Base-by-base conservation (phyloP, 1,140 invertebrate genomes). In the Planococcus citri region DNA sequence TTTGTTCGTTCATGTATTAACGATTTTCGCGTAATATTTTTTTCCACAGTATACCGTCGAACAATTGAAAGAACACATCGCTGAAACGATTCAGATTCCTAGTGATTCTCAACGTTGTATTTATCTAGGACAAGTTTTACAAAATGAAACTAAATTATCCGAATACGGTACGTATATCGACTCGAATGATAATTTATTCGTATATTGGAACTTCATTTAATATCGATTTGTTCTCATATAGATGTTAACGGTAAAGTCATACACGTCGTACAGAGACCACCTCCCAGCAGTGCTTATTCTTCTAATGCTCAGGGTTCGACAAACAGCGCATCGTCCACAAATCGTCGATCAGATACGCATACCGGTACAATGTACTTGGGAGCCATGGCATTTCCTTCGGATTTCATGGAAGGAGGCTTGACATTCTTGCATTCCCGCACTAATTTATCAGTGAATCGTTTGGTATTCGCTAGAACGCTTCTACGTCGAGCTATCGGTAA, bases 211-310 rank as follows among this genome's bases (percentile, higher is more conserved):
- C 12, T 10, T 0, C 1, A 51, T 33, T 27, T 33, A 70, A 29
- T 27, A 27, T 29, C 25, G 14, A 4, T 68, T 3, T 61, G 41
- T 61, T 58, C 68, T 51, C 4, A 4, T 20, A 4, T 76, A 95
- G 94, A 92, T 85, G 87, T 96, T 12, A 83, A 94, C 79, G 91
- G 90, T 1, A 95, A 95, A 80, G 92, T 94, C 20, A 85, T 97
- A 64, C 94, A 97, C 78, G 83, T 97, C 75, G 94, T 96, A n/a
- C 89, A 94, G 79, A 81, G 91, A 37, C 86, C 90, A 4, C 91
- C 92, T 21, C 74, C 75, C 9, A 69, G 71, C 17, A 70, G 51
- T 57, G 58, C 68, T 20, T 27, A 60, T 24, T 27, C 68, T 29
- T 24, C 57, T 51, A 41, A 68, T 24, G 27, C 68, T 10, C 27